Base-by-base conservation (phyloP, 2,888 invertebrate species). In the Diadromus collaris region DNA sequence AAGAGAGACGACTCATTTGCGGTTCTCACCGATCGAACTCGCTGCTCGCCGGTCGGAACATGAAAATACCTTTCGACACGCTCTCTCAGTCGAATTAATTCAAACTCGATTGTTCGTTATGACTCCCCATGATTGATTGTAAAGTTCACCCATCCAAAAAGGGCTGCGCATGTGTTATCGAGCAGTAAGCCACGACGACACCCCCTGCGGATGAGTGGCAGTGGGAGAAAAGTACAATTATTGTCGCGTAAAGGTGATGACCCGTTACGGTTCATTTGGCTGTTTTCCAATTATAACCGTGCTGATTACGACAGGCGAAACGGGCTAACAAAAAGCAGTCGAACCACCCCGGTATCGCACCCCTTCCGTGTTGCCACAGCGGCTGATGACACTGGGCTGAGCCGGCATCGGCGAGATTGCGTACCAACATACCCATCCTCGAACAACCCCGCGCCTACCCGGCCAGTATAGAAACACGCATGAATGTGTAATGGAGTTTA, bases 211-310 rank as follows among this genome's bases (percentile, higher is more conserved):
- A 27, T 3, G 27, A 21, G 64, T 19, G 27, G n/a, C 6, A 48
- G 19, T 1, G 44, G 7, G 68, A 34, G 41, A 54, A 69, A 76
- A 64, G 51, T 60, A 41, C 58, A 65, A 64, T 61, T 61, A 68
- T 64, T 38, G 65, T 32, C 38, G 58, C 21, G 38, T 46, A 69
- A 58, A 58, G 54, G 56, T 70, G 77, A 80, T 78, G 48, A 70
- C 67, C 63, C 32, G 83, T 85, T 85, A 85, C 83, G 84, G 86
- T 87, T 86, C 86, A 85, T 87, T 86, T 87, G 86, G 87, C 86
- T 79, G 82, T 84, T 84, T 86, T 85, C 87, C 88, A 87, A 87
- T 88, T 85, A 87, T 84, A 85, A 86, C 86, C 84, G 82, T 84
- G 85, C 84, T 83, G 86, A 87, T 88, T 86, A 87, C 83, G 80